Base-by-base conservation (phyloP, 2,888 invertebrate species). In the Crossocerus cetratus region DNA sequence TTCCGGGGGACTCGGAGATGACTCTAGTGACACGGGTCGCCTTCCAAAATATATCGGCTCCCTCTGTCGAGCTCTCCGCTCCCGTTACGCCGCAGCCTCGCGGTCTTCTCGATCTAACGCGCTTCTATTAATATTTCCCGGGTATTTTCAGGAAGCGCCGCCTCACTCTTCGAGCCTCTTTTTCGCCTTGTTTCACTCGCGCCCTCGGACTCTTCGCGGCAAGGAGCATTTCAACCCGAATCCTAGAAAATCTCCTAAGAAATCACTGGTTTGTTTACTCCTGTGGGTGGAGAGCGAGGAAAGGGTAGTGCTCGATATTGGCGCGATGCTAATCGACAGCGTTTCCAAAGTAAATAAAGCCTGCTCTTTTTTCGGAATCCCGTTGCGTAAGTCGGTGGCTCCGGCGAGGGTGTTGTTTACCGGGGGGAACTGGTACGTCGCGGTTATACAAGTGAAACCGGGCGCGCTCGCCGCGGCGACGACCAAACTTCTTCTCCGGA, bases 101-200 rank as follows among this genome's bases (percentile, higher is more conserved):
- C 65, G 43, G 72, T n/a, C n/a, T n/a, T n/a, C n/a, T 69, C 67
- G 62, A 78, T 74, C 63, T 65, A 78, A 77, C 71, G 74, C 71
- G 74, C 60, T 69, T 80, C 87, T 88, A 88, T 86, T 87, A 87
- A 87, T 88, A 86, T 85, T 84, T 57, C 68, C 60, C 74, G 80
- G 84, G 80, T 86, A 86, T 89, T 87, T 85, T 87, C 82, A 86
- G 81, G 83, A 75, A 86, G 85, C 81, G 72, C 87, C 86, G 81
- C 84, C 87, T 79, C 32, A 85, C 85, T 57, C 57, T 58, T 60
- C 63, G 58, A 59, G 49, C 57, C 45, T 20, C 62, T 65, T 69
- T 69, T 74, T 66, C 69, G 71, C 57, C 32, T 32, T 11, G 32
- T 32, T 32, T 32, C 11, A 32, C 32, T 32, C 5, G 32, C 44